These are phyloP conservation scores for Alcedo quadribrachys DNA, from an alignment of 2,797 vertebrate genomes.

Conservation along the genomic window DNA sequence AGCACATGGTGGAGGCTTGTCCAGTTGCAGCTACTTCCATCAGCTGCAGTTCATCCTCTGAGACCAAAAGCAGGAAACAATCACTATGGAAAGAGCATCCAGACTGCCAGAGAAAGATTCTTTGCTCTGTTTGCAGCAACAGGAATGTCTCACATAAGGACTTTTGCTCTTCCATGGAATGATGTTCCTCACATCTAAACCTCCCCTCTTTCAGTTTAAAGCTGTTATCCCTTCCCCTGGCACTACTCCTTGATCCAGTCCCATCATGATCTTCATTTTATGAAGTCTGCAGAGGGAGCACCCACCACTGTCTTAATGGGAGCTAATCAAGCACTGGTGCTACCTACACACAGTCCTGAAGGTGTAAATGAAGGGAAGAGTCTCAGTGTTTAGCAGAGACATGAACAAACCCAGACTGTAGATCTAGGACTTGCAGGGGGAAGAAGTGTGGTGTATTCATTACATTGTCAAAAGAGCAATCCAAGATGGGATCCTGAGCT, in stretches of 20 bases:
- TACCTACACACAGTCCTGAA: background rate
- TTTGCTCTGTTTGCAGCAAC: background rate
- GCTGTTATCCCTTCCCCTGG: background rate
- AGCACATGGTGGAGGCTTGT: background rate
- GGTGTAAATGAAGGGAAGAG: background rate
- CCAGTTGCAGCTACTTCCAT: background rate
- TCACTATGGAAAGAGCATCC: background rate
- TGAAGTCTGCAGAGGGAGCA: background rate
- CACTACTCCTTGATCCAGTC: background rate
- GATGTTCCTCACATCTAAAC: background rate
- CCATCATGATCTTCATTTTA: background rate
- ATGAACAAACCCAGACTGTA: background rate
- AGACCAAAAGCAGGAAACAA: background rate
- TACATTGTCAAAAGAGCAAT: background rate
- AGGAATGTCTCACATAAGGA: background rate
- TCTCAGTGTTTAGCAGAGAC: background rate
- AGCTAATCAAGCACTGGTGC: background rate
- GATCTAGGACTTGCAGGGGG: background rate
- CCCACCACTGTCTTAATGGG: background rate
- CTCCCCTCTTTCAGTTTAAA: background rate
- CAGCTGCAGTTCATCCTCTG: background rate
- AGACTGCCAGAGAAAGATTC: background rate
- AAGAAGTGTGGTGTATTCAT: background rate
- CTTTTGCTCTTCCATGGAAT: background rate
- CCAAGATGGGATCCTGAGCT: background rate